These are phyloP conservation scores for Carterocephalus palaemon DNA, from an alignment of 2,888 invertebrate species.

Conservation along the genomic window DNA sequence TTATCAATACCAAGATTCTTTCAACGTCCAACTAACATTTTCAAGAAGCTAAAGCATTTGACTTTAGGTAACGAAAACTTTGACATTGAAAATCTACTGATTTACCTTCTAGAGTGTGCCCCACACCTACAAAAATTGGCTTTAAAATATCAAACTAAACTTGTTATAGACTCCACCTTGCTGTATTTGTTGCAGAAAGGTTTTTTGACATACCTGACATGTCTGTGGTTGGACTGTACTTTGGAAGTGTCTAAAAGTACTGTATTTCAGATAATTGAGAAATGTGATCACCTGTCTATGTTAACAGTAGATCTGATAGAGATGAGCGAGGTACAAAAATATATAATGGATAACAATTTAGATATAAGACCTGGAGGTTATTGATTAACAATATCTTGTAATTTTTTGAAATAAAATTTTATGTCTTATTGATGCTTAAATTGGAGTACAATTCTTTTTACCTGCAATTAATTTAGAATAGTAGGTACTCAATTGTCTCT, in stretches of 20 bases:
- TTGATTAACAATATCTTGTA: conserved; percentile 35
- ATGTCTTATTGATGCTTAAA: background rate
- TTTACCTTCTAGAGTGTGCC: conserved; percentile 64
- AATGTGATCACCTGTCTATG: conserved; percentile 55
- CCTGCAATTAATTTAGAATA: too few relatives aligned
- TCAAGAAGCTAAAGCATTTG: conserved; percentile 54
- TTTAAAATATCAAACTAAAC: conserved; percentile 66
- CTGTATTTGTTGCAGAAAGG: conserved; percentile 56
- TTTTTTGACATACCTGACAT: conserved; percentile 52
- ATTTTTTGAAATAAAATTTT: conserved; percentile 5
- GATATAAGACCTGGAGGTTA: conserved; percentile 69
- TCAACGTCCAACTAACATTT: conserved; percentile 52
- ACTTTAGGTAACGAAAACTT: conserved; percentile 69
- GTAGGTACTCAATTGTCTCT: too few relatives aligned
- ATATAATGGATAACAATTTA: conserved; percentile 64
- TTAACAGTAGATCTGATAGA: conserved; percentile 63
- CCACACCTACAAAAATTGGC: conserved; percentile 56
- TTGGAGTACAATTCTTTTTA: too few relatives aligned
- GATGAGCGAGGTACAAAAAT: conserved; percentile 54
- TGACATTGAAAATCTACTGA: conserved; percentile 56
- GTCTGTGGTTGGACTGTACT: conserved; percentile 71
- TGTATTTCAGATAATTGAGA: conserved; percentile 57
- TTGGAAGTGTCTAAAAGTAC: conserved; percentile 62
- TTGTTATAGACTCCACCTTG: conserved; percentile 57
- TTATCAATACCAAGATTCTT: conserved; percentile 58